Percentiles rank a stretch among this genome's conserved stretches.
Conservation (phyloP, 1,140 invertebrate species). For the Acromyrmex heyeri region DNA sequence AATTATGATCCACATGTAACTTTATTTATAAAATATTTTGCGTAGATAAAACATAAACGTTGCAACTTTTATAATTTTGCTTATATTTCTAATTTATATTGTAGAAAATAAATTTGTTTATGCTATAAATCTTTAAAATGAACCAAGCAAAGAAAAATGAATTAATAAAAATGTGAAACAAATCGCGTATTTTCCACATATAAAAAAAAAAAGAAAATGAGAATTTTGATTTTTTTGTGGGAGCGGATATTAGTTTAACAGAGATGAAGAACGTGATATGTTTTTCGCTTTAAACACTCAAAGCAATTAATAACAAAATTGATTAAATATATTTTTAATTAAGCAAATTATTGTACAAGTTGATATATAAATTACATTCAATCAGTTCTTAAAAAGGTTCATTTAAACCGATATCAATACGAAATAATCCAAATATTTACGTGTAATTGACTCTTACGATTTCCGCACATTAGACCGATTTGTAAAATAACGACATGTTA, state of each 20-base stretch:
- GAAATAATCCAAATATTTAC: constrained; percentile 8
- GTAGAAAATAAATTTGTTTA: neutral
- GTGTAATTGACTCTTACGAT: constrained; percentile 18
- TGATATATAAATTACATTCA: neutral
- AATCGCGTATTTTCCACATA: neutral
- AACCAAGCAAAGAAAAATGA: neutral
- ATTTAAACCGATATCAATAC: neutral
- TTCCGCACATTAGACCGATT: neutral
- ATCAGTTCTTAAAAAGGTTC: neutral
- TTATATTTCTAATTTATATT: neutral
- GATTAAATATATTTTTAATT: constrained; percentile 27
- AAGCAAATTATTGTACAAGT: constrained; percentile 7
- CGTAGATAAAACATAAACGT: neutral
- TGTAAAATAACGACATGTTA: constrained; percentile 4
- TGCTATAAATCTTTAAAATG: neutral
- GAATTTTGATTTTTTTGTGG: too few species aligned
- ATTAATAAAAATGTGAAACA: neutral
- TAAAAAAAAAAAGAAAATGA: neutral
- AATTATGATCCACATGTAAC: neutral
- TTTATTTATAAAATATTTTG: neutral
- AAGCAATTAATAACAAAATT: neutral
- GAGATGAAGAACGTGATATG: neutral
- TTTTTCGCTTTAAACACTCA: neutral
- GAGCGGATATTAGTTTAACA: too few species aligned
- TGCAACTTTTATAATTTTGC: neutral